Percentiles rank a stretch among this genome's conserved stretches.
Conservation (phyloP, 2,888 invertebrate genomes). For the Congeria kusceri region DNA sequence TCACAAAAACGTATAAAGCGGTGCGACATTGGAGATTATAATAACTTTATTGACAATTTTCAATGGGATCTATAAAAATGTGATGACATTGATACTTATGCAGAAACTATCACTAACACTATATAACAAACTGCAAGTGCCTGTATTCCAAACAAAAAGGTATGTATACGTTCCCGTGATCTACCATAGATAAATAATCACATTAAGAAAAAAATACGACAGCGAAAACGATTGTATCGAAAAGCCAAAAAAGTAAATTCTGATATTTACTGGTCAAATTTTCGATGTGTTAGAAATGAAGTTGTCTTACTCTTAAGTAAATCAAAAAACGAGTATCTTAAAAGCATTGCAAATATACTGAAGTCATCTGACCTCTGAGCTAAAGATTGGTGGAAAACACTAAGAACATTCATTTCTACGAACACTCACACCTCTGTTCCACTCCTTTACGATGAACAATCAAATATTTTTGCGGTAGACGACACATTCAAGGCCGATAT, state of each 20-base stretch:
- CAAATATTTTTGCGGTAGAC: too few species aligned
- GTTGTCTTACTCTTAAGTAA: neutral
- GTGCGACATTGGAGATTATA: conserved; percentile 10
- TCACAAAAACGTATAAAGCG: neutral
- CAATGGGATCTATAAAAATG: neutral
- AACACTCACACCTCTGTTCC: too few species aligned
- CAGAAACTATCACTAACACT: neutral
- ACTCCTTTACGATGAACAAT: too few species aligned
- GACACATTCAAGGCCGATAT: too few species aligned
- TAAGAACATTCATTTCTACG: too few species aligned
- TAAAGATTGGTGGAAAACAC: too few species aligned
- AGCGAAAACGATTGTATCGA: neutral
- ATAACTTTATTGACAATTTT: neutral
- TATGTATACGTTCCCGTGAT: too few species aligned
- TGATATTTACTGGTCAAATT: too few species aligned
- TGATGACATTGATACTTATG: too few species aligned
- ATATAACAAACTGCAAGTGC: neutral
- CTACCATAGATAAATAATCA: neutral
- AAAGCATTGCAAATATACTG: too few species aligned
- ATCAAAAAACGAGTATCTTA: too few species aligned
- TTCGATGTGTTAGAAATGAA: neutral
- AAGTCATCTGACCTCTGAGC: too few species aligned
- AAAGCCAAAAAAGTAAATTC: neutral
- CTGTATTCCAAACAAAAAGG: conserved; percentile 9
- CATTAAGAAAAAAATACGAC: neutral